These are phyloP conservation scores for Aepyceros melampus DNA, from an alignment of 2,113 vertebrate genomes.

Conservation along the genomic window DNA sequence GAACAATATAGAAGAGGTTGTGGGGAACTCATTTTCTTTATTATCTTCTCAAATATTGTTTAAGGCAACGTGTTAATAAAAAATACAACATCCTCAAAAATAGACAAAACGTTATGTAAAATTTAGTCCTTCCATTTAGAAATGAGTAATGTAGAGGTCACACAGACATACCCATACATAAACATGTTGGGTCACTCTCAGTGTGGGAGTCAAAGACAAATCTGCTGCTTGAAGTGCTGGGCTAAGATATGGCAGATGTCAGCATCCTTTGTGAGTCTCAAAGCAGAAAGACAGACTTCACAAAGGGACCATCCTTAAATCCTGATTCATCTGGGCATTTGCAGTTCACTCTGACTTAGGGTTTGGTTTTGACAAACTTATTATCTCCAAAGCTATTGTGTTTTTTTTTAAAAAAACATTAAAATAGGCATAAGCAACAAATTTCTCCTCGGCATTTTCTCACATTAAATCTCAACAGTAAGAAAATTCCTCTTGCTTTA, in stretches of 20 bases:
- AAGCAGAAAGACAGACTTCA: neutral
- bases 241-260: neutral
- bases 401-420: neutral
- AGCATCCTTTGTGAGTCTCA: neutral
- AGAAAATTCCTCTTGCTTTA: neutral
- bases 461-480: neutral
- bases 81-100: neutral
- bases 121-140: neutral
- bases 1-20: neutral
- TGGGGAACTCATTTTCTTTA: neutral
- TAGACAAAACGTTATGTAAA: neutral
- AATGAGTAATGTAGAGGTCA: neutral
- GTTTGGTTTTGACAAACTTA: neutral
- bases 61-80: neutral
- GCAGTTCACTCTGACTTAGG: neutral
- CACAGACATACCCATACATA: neutral
- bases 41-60: neutral
- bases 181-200: rapidly evolving
- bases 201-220: neutral
- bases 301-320: neutral
- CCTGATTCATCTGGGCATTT: neutral
- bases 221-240: neutral
- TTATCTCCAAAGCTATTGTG: neutral
- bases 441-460: neutral
- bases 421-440: constrained; percentile 32